These are phyloP conservation scores for Crax fasciolata DNA, from an alignment of 2,797 vertebrate species.

Conservation along the genomic window DNA sequence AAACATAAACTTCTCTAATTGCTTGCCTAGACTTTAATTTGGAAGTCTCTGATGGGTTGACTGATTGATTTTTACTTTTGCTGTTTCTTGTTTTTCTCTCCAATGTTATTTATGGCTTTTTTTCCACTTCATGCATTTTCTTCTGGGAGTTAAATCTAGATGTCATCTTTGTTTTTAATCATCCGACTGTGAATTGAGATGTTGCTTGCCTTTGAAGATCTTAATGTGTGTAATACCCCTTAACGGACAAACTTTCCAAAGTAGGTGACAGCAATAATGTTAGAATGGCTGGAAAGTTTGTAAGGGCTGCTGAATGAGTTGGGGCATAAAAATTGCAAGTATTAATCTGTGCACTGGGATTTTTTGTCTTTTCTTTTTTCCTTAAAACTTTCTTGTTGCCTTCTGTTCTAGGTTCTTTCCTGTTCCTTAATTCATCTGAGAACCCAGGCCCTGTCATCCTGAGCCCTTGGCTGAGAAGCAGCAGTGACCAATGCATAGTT, in stretches of 20 bases:
- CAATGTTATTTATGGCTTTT: neutral
- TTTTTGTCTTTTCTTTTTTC: neutral
- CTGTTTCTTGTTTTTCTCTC: neutral
- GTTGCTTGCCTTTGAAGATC: neutral
- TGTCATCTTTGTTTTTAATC: neutral
- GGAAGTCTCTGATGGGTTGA: neutral
- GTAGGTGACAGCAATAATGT: neutral
- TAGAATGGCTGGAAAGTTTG: neutral
- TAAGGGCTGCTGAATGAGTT: neutral
- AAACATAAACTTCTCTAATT: neutral
- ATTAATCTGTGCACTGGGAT: neutral
- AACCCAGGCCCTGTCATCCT: conserved; percentile 76
- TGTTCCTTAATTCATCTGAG: conserved; percentile 81
- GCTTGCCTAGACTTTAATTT: neutral
- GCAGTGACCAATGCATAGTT: conserved; percentile 80
- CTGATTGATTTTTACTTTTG: neutral
- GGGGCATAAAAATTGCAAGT: neutral
- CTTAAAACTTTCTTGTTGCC: neutral
- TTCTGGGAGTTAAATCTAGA: neutral
- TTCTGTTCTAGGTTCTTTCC: conserved; percentile 81
- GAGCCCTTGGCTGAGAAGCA: conserved; percentile 86
- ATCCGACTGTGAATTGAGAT: neutral
- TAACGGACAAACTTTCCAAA: neutral
- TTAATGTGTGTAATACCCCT: neutral
- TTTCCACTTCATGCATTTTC: neutral